These are phyloP conservation scores for Rapana venosa DNA, from an alignment of 2,888 invertebrate genomes.

Conservation along the genomic window DNA sequence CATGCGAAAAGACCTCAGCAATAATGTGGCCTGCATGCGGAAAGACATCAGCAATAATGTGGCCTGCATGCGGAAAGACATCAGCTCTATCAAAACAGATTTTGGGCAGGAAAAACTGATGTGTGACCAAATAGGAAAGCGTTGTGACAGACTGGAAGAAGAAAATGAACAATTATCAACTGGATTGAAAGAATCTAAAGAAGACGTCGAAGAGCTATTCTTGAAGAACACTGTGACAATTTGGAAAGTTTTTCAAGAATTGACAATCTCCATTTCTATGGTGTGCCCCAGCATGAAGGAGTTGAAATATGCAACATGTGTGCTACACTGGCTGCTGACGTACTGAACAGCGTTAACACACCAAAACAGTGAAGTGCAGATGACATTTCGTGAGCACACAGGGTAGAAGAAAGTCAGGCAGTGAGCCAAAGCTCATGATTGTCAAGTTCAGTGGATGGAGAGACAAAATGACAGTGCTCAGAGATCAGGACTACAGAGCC, in stretches of 20 bases:
- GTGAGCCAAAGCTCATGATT: background rate
- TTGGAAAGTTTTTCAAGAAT: conserved; percentile 10
- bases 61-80: too few species aligned
- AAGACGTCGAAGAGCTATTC: background rate
- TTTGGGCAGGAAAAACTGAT: background rate
- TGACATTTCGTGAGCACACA: background rate
- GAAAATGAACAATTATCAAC: background rate
- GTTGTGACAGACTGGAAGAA: background rate
- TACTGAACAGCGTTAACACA: background rate
- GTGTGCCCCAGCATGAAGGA: background rate
- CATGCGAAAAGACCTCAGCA: too few species aligned
- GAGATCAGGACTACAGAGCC: background rate
- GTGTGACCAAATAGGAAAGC: background rate
- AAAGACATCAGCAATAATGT: too few species aligned
- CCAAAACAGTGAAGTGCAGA: background rate
- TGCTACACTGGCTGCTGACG: background rate
- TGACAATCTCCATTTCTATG: background rate
- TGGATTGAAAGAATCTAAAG: background rate
- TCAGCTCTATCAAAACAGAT: background rate
- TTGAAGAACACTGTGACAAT: background rate
- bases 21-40: too few species aligned
- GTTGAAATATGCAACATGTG: background rate
- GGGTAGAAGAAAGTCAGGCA: background rate
- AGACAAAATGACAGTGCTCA: background rate
- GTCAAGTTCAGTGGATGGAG: background rate